Base-by-base conservation (phyloP, 2,797 vertebrate genomes). In the Xenentodon cancila region DNA sequence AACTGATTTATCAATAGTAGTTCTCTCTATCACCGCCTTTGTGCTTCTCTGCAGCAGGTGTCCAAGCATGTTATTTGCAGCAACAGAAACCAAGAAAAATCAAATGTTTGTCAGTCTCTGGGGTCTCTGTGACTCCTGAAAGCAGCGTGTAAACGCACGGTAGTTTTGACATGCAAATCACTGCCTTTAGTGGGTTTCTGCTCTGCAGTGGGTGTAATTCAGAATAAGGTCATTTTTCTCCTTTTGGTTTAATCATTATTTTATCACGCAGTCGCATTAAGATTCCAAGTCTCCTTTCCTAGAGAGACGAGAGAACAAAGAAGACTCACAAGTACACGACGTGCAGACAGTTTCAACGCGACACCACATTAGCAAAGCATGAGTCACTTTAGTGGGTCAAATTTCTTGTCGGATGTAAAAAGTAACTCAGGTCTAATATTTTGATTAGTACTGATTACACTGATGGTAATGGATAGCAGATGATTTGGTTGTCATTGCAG, bases 41-140 rank as follows among this genome's bases (percentile, higher is more conserved):
- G 48, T 51, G 64, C 61, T 37, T 52, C 51, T 22, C 15, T 60
- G 4, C 65, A 77, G 80, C 67, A 46, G 71, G 82, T 34, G 20
- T 69, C 64, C 77, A 68, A 50, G 71, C 57, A 46, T 75, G 68
- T 79, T 59, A 76, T 73, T 75, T 73, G 61, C 64, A 45, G 78
- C 61, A 59, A 47, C 52, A 48, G 34, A 73, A 79, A 45, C 43
- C 2, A 32, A 37, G 16, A n/a, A 52, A 52, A 80, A 60, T 44
- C 46, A 63, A 37, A 59, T 56, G 54, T 20, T 52, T 34, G 59
- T 70, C 22, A 17, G 58, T 57, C 55, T 59, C 51, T 48, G 25
- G 47, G 40, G 25, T 59, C 58, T 49, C 25, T 48, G 42, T 37
- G 40, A 20, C n/a, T 15, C 47, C 52, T 48, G 51, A 58, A 67